Evolutionary conservation across 2,113 vertebrate species (phyloP).

Genomic region (Phyllostomus hastatus): DNA sequence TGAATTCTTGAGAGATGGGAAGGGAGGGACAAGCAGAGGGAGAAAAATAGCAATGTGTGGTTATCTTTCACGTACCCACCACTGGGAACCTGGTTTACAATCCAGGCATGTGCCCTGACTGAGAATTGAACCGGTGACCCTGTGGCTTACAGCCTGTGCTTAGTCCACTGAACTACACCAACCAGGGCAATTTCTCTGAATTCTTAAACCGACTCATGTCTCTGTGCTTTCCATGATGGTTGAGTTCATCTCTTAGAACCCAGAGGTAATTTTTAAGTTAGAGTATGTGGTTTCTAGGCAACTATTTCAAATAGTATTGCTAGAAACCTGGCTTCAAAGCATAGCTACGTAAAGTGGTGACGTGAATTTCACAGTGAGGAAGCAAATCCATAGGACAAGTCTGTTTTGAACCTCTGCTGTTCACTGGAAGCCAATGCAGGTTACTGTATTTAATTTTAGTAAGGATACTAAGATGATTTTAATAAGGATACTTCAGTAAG

Average conservation of each 20-base stretch:
- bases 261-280: not conserved
- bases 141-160: no score
- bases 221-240: not conserved
- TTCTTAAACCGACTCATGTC: not conserved
- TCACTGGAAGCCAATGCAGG: not conserved
- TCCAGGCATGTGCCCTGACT: no score
- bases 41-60: no score
- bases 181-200: not conserved
- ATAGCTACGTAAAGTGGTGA: not conserved
- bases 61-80: no score
- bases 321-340: constrained; percentile 11
- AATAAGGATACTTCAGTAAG: not conserved
- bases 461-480: not conserved
- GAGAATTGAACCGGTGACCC: no score
- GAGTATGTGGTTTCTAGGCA: not conserved
- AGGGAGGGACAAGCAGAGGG: no score
- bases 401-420: not conserved
- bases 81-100: no score
- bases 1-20: not conserved
- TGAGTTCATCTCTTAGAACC: constrained; percentile 5
- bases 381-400: not conserved
- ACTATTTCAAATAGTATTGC: constrained; percentile 16
- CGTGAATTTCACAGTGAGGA: not conserved
- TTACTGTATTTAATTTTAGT: not conserved
- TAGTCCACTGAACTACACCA: no score